Conservation (phyloP, 2,888 invertebrate species). For the Odontocerum albicorne region DNA sequence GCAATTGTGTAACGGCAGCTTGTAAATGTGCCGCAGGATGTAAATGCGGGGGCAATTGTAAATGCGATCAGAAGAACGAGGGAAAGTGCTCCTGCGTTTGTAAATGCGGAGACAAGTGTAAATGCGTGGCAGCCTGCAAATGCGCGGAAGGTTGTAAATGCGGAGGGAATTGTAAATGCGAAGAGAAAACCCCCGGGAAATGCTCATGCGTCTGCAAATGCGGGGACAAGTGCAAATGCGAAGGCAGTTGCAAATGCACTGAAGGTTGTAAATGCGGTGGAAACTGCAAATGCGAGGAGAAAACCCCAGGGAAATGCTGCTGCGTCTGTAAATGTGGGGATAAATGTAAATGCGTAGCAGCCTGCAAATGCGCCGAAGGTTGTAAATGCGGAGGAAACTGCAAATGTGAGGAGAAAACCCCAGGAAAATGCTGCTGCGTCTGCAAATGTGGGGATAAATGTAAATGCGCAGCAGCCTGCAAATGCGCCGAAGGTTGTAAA, state of each 20-base stretch:
- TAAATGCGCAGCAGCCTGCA: constrained; percentile 20
- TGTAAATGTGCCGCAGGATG: constrained; percentile 12
- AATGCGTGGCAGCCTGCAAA: constrained; percentile 12
- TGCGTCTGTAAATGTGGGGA: constrained; percentile 26
- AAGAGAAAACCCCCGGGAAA: constrained; percentile 17
- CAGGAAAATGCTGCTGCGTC: constrained; percentile 19
- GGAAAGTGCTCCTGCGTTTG: constrained; percentile 22
- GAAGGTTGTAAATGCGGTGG: constrained; percentile 21
- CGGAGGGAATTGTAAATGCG: constrained; percentile 28
- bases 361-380: constrained; percentile 26
- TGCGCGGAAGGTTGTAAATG: constrained; percentile 21
- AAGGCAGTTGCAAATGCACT: constrained; percentile 10
- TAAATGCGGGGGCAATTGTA: constrained; percentile 15
- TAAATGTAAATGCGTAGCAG: constrained; percentile 11
- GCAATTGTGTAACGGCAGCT: constrained; percentile 10
- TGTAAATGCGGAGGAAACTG: constrained; percentile 20
- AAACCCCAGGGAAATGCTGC: constrained; percentile 12
- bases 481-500: constrained; percentile 28
- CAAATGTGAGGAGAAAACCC: constrained; percentile 22
- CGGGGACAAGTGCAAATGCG: constrained; percentile 26
- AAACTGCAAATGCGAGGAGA: constrained; percentile 25
- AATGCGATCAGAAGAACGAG: too few species aligned
- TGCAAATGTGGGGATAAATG: constrained; percentile 31
- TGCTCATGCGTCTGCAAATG: constrained; percentile 27
- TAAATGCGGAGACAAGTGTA: constrained; percentile 29